Evolutionary conservation across 2,888 invertebrate genomes (phyloP).

Genomic region (Peribatodes rhomboidaria): DNA sequence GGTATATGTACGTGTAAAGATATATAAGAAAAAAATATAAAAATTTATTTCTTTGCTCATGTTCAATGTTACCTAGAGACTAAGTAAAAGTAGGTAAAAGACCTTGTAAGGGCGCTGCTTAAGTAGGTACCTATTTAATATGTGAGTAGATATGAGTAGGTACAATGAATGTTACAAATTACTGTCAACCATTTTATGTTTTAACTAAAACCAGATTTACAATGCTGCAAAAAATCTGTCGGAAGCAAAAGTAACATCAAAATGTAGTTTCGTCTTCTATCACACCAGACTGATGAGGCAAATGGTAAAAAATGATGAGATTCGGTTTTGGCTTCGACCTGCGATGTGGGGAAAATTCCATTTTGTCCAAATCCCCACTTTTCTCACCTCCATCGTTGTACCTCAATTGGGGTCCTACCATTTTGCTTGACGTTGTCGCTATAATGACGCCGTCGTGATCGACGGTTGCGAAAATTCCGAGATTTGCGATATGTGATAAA

Average conservation of each 20-base stretch:
- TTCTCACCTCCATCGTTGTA: slow-evolving; percentile 56
- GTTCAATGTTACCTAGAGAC: no score
- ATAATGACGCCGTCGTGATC: slow-evolving; percentile 64
- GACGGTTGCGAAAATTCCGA: slow-evolving; percentile 66
- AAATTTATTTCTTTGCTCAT: no score
- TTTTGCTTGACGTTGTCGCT: slow-evolving; percentile 59
- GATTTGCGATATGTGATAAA: slow-evolving; percentile 63
- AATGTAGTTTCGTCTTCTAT: not conserved
- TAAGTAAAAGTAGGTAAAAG: no score
- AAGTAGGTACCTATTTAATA: no score
- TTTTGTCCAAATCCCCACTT: slow-evolving; percentile 37
- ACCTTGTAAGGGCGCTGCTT: no score
- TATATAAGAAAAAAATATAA: no score
- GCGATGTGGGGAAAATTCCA: slow-evolving; percentile 62
- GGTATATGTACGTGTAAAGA: no score
- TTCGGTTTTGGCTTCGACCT: slow-evolving; percentile 64
- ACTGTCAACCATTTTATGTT: no score
- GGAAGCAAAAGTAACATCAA: not conserved
- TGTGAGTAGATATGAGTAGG: no score
- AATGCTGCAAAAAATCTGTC: not conserved
- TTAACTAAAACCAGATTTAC: not conserved
- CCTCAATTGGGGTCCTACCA: slow-evolving; percentile 57
- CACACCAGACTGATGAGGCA: not conserved
- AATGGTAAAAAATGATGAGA: slow-evolving; percentile 14
- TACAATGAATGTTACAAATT: no score